These are phyloP conservation scores for Eufriesea mexicana DNA, from an alignment of 1,140 invertebrate species.

Conservation along the genomic window DNA sequence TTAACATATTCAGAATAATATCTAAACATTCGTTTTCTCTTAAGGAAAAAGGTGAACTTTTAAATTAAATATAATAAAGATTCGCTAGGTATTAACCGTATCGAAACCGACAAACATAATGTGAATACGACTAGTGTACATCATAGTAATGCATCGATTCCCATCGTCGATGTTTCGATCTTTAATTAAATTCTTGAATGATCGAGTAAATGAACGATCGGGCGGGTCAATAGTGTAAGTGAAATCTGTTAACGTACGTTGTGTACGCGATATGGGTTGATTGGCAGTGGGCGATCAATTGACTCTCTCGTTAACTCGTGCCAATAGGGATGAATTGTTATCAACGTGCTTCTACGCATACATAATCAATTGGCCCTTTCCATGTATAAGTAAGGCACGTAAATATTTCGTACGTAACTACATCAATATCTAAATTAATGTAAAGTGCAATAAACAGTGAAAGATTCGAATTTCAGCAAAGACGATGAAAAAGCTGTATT, in stretches of 20 bases:
- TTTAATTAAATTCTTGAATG: constrained; percentile 68
- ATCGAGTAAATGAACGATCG: constrained; percentile 64
- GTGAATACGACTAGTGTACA: constrained; percentile 43
- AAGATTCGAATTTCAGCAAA: background rate
- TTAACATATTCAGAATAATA: background rate
- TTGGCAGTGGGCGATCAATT: constrained; percentile 80
- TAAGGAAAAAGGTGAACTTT: background rate
- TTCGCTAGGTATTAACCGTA: constrained; percentile 42
- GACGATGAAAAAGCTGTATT: background rate
- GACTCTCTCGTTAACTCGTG: constrained; percentile 77
- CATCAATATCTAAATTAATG: constrained; percentile 35
- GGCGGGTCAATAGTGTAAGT: constrained; percentile 78
- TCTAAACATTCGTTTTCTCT: background rate
- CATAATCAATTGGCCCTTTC: constrained; percentile 73
- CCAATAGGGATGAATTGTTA: constrained; percentile 79
- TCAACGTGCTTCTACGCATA: constrained; percentile 74
- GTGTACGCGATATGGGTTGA: constrained; percentile 68
- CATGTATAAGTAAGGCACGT: constrained; percentile 48
- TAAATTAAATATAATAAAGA: constrained; percentile 2
- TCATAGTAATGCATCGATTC: constrained; percentile 59
- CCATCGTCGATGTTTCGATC: constrained; percentile 67
- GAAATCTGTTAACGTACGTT: constrained; percentile 77
- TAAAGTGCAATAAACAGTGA: background rate
- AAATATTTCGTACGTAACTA: constrained; percentile 38
- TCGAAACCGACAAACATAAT: constrained; percentile 7